Evolutionary conservation across 2,797 vertebrate species (phyloP).

Genomic region (Morus bassanus): DNA sequence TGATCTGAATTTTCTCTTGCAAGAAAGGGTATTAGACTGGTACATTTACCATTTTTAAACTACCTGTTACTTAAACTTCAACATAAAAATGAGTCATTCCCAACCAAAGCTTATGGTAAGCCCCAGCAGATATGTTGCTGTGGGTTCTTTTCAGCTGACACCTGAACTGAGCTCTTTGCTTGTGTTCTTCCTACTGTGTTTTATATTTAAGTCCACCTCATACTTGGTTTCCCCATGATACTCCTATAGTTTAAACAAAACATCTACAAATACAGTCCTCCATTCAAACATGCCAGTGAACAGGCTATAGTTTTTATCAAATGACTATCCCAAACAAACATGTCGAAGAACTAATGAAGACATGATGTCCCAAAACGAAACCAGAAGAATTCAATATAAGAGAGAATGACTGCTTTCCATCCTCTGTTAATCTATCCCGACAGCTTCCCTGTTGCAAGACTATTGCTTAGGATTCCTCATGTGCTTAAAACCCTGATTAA

Average conservation of each 20-base stretch:
- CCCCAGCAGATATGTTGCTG: rapidly evolving
- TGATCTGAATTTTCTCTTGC: background rate
- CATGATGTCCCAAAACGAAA: background rate
- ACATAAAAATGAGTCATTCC: background rate
- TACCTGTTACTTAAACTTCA: background rate
- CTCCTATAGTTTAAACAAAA: background rate
- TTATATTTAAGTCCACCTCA: background rate
- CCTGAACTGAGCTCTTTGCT: background rate
- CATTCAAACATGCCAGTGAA: background rate
- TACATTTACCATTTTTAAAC: background rate
- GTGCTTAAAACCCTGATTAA: background rate
- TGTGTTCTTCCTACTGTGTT: background rate
- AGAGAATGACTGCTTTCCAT: background rate
- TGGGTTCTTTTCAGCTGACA: background rate
- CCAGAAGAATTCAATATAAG: background rate
- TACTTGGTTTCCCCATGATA: background rate
- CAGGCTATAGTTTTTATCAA: background rate
- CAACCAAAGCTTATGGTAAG: background rate
- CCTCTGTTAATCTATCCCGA: background rate
- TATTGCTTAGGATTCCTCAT: background rate
- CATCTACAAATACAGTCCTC: background rate
- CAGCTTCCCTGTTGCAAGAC: background rate
- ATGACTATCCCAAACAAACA: background rate
- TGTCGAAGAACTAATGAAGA: background rate
- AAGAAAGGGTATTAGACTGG: background rate